phyloP scores from a whole-genome alignment of 2,797 vertebrate species.

The Lophura swinhoii region DNA sequence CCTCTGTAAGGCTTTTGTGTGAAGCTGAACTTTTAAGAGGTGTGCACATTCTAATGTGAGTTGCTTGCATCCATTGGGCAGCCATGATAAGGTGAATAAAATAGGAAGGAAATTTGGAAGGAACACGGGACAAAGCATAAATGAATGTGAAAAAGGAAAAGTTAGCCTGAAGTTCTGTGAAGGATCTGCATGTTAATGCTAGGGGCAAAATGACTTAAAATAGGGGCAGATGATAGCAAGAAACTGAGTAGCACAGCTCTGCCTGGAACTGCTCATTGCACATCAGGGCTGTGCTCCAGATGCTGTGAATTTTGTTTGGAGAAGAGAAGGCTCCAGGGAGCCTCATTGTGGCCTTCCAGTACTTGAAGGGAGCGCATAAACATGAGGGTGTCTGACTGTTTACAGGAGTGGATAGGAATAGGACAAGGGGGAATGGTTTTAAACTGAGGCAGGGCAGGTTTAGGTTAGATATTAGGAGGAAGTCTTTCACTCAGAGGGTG shows the following conservation, averaged over 20 bases:
- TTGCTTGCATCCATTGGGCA: background rate
- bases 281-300: background rate
- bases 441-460: too few relatives aligned
- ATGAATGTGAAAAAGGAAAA: background rate
- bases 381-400: too few relatives aligned
- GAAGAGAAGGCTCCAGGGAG: too few relatives aligned
- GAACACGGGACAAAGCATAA: background rate
- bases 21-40: background rate
- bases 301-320: too few relatives aligned
- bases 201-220: background rate
- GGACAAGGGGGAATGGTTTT: too few relatives aligned
- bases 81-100: background rate
- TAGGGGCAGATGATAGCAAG: background rate
- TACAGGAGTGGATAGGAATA: too few relatives aligned
- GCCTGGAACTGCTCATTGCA: background rate
- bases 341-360: too few relatives aligned
- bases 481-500: too few relatives aligned
- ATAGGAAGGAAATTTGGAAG: background rate
- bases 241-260: background rate
- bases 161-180: background rate
- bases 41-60: background rate
- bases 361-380: too few relatives aligned
- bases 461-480: too few relatives aligned
- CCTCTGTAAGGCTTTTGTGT: background rate
- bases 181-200: background rate